phyloP scores from a whole-genome alignment of 2,797 vertebrate species.

The Taenioides sp. region DNA sequence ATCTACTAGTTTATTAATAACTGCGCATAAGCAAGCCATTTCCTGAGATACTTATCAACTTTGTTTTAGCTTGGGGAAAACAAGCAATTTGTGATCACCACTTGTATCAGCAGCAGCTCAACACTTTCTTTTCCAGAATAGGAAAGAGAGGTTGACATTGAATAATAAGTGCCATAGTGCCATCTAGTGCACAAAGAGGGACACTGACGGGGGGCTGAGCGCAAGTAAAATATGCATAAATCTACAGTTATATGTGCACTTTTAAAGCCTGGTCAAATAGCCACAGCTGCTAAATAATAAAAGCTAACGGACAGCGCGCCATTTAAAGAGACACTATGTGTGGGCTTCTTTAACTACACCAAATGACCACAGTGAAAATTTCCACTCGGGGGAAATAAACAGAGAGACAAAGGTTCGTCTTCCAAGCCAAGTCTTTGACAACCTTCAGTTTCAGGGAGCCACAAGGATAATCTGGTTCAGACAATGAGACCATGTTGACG shows the following conservation, averaged over 20 bases:
- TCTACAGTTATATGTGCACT: conserved; percentile 12
- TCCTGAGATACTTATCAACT: conserved; percentile 44
- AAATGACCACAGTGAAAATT: conserved; percentile 51
- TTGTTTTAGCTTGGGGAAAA: conserved; percentile 47
- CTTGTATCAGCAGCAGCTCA: conserved; percentile 50
- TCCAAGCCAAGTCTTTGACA: conserved; percentile 56
- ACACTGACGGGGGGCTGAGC: conserved; percentile 48
- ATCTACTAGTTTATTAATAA: conserved; percentile 45
- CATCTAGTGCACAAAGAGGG: conserved; percentile 72
- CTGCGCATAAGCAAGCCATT: conserved; percentile 23
- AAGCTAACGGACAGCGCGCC: conserved; percentile 16
- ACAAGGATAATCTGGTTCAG: conserved; percentile 59
- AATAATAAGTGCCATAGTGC: conserved; percentile 78
- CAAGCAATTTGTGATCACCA: conserved; percentile 60
- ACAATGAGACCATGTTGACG: conserved; percentile 62
- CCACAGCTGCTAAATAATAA: conserved; percentile 13
- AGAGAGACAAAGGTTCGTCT: conserved; percentile 64
- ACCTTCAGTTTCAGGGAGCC: conserved; percentile 53
- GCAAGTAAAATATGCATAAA: conserved; percentile 21
- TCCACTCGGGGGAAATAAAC: conserved; percentile 61
- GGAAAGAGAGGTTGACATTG: conserved; percentile 44
- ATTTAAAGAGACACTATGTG: conserved; percentile 31
- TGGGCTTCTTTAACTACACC: conserved; percentile 33
- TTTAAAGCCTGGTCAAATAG: conserved; percentile 11
- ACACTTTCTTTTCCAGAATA: conserved; percentile 46